These are phyloP conservation scores for Maniola hyperantus DNA, from an alignment of 2,888 invertebrate species.

Conservation along the genomic window DNA sequence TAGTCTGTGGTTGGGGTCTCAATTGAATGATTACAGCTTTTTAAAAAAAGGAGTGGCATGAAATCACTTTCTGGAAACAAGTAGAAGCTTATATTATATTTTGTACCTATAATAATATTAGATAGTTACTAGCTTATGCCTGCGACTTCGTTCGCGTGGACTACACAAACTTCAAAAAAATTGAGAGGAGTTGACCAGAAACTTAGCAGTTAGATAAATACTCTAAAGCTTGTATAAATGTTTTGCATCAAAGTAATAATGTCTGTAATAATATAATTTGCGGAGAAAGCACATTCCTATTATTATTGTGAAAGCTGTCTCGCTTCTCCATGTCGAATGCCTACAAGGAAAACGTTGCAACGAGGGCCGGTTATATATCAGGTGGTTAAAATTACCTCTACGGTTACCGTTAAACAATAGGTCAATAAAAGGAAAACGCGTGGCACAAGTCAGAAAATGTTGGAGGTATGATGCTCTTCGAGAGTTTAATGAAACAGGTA, in stretches of 20 bases:
- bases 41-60: slow-evolving; percentile 11
- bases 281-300: slow-evolving; percentile 20
- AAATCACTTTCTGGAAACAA: slow-evolving; percentile 8
- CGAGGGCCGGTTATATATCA: background rate
- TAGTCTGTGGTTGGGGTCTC: slow-evolving; percentile 13
- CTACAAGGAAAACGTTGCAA: slow-evolving; percentile 9
- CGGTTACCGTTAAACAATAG: too few species aligned
- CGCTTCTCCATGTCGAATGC: background rate
- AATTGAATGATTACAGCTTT: slow-evolving; percentile 30
- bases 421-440: too few species aligned
- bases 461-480: too few species aligned
- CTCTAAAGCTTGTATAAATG: background rate
- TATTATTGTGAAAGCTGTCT: slow-evolving; percentile 24
- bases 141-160: too few species aligned
- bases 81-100: background rate
- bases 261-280: background rate
- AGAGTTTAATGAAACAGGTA: too few species aligned
- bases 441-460: too few species aligned
- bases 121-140: too few species aligned
- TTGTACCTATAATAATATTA: too few species aligned
- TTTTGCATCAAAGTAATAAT: background rate
- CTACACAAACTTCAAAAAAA: too few species aligned
- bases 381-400: too few species aligned
- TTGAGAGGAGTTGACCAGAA: too few species aligned
- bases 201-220: too few species aligned